Percentiles rank a stretch among this genome's conserved stretches.
Evolutionary conservation across 2,888 invertebrate genomes (phyloP).

Genomic region (Ernsta delagoae): DNA sequence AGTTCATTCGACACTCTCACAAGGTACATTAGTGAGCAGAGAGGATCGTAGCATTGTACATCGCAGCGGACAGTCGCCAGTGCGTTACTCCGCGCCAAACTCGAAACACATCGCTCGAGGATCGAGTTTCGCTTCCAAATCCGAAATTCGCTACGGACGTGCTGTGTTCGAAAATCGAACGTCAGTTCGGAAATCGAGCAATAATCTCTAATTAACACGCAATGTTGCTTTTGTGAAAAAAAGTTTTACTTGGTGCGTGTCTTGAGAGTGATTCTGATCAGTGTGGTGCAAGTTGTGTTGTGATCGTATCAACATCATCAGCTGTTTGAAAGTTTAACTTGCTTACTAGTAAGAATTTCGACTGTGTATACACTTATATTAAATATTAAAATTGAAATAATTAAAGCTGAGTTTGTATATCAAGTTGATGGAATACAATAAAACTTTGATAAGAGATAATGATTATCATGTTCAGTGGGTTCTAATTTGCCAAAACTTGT

Average conservation of each 20-base stretch:
- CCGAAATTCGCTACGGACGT: conserved; percentile 48
- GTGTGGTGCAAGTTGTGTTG: conserved; percentile 51
- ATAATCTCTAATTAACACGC: conserved; percentile 43
- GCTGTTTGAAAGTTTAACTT: conserved; percentile 55
- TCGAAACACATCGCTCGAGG: conserved; percentile 62
- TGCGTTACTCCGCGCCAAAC: conserved; percentile 72
- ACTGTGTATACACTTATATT: neutral
- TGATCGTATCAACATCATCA: conserved; percentile 61
- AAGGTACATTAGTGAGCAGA: conserved; percentile 17
- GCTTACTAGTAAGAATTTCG: conserved; percentile 50
- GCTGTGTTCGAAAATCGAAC: conserved; percentile 39
- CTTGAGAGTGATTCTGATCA: conserved; percentile 36
- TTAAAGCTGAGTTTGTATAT: conserved; percentile 7
- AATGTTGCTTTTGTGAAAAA: conserved; percentile 66
- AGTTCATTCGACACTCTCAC: conserved; percentile 1
- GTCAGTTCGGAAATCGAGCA: conserved; percentile 50
- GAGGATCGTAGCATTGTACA: conserved; percentile 49
- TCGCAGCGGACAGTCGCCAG: conserved; percentile 56
- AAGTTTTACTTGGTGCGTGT: conserved; percentile 52
- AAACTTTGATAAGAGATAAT: neutral
- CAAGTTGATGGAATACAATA: neutral
- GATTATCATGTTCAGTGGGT: neutral
- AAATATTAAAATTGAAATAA: neutral
- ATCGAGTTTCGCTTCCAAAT: conserved; percentile 35
- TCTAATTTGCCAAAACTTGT: neutral